These are phyloP conservation scores for Siniperca undulata DNA, from an alignment of 2,797 vertebrate genomes.

Conservation along the genomic window DNA sequence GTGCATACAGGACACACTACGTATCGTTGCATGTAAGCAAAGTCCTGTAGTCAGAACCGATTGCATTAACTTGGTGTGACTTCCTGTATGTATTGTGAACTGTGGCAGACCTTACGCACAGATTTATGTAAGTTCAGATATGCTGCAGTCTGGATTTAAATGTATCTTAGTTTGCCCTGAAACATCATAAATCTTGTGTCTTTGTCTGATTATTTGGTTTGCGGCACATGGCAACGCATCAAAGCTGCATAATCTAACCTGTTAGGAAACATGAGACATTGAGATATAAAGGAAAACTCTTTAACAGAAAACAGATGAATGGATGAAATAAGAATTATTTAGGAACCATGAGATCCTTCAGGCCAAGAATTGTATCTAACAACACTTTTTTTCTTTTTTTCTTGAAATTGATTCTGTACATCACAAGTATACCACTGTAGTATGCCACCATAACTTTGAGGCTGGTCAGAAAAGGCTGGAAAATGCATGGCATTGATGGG, in stretches of 20 bases:
- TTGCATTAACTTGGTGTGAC: neutral
- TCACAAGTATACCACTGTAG: neutral
- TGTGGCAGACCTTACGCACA: neutral
- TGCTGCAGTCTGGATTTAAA: neutral
- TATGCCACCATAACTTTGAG: neutral
- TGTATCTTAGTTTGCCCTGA: neutral
- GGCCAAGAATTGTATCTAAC: neutral
- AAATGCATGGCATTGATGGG: neutral
- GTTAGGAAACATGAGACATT: neutral
- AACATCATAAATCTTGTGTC: neutral
- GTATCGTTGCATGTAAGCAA: neutral
- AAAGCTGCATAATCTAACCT: neutral
- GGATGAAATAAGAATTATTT: neutral
- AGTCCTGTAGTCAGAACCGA: neutral
- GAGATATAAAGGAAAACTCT: neutral
- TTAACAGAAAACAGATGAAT: neutral
- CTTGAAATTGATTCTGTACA: neutral
- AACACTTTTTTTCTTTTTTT: neutral
- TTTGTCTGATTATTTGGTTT: neutral
- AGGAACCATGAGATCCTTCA: neutral
- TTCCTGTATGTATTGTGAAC: neutral
- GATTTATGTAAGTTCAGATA: neutral
- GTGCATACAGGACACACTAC: no score
- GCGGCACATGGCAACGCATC: neutral
- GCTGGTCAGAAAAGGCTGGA: neutral